Conservation (phyloP, 2,888 invertebrate genomes). For the Drymonia ruficornis region DNA sequence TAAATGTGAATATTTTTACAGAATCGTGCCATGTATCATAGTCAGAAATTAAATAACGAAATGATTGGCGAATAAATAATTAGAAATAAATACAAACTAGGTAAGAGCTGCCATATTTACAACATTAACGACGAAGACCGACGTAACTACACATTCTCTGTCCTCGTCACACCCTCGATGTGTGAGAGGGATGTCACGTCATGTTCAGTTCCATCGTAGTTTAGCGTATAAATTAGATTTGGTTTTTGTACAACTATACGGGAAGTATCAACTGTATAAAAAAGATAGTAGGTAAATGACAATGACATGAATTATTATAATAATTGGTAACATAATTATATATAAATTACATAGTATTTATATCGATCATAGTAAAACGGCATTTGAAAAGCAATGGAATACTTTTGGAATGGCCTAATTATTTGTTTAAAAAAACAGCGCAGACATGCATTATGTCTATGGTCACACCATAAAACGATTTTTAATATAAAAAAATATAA, state of each 20-base stretch:
- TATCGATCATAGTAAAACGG: conserved; percentile 10
- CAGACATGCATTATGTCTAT: conserved; percentile 16
- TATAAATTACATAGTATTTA: conserved; percentile 13
- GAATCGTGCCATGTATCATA: not conserved
- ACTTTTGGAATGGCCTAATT: conserved; percentile 41
- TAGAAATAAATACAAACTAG: conserved; percentile 46
- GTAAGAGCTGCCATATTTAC: conserved; percentile 68
- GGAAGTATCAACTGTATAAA: not conserved
- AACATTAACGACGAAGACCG: conserved; percentile 40
- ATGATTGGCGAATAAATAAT: not conserved
- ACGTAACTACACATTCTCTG: not conserved
- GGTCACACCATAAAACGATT: conserved; percentile 40
- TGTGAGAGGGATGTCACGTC: conserved; percentile 5
- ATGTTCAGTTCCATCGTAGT: no score
- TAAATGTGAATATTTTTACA: not conserved
- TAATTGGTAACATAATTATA: conserved; percentile 34
- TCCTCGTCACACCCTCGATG: not conserved
- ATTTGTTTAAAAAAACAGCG: conserved; percentile 3
- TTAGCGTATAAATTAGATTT: conserved; percentile 43
- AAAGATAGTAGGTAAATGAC: not conserved
- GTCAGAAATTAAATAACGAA: not conserved
- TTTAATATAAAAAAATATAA: conserved; percentile 39
- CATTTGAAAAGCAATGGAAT: conserved; percentile 32
- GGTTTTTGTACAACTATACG: conserved; percentile 32
- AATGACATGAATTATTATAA: conserved; percentile 1